A percentile compares a stretch with the other conserved stretches of the same genome.
Conservation (phyloP, 2,113 vertebrate genomes). For the Nansenia antarctica region DNA sequence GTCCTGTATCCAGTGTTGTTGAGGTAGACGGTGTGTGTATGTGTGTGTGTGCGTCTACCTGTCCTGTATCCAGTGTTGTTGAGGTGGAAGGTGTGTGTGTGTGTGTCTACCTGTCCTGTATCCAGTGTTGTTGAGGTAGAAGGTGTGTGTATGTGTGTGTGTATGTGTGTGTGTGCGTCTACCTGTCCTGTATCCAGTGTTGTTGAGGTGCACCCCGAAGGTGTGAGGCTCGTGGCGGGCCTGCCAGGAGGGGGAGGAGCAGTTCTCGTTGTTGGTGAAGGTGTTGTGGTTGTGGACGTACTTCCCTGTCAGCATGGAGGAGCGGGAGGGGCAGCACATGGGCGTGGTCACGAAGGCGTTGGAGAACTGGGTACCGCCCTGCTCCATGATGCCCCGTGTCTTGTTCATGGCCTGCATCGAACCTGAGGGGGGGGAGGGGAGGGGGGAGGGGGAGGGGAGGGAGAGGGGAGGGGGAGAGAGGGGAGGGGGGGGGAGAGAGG, state of each 20-base stretch:
- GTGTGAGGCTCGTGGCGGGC: constrained; percentile 89
- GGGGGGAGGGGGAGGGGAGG: not conserved
- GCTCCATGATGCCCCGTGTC: constrained; percentile 91
- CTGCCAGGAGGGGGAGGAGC: constrained; percentile 94
- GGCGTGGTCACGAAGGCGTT: constrained; percentile 97
- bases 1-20: too few species aligned
- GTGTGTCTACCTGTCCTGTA: too few species aligned
- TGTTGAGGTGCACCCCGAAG: constrained; percentile 93
- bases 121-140: too few species aligned
- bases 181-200: constrained; percentile 96
- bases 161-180: constrained; percentile 2
- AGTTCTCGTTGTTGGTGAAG: constrained; percentile 98
- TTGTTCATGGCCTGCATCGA: constrained; percentile 99
- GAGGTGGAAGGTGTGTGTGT: too few species aligned
- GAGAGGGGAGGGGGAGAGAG: not conserved
- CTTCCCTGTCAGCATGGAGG: constrained; percentile 94
- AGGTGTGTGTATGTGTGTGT: too few species aligned
- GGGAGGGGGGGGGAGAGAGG: constrained; percentile 4
- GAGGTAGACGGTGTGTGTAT: too few species aligned
- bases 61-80: too few species aligned
- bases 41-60: too few species aligned
- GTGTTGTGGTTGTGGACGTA: constrained; percentile 98
- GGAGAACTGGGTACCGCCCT: constrained; percentile 91
- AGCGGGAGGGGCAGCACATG: constrained; percentile 96
- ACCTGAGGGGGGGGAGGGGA: constrained; percentile 69